Percentiles rank a stretch among this genome's conserved stretches.
Evolutionary conservation across 1,140 invertebrate genomes (phyloP).

Genomic region (Orius laevigatus): DNA sequence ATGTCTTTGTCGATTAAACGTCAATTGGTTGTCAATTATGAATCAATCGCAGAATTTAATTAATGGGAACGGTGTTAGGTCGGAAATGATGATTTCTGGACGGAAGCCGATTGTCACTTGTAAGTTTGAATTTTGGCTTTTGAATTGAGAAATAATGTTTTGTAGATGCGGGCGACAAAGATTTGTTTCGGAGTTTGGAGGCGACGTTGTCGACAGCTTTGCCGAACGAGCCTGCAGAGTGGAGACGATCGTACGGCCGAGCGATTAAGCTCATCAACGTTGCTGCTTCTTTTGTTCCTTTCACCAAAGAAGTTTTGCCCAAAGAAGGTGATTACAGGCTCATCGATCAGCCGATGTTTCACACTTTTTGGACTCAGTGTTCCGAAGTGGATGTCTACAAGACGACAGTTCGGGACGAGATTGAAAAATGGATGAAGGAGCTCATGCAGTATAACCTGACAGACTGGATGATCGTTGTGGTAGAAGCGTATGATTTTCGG

Average conservation of each 20-base stretch:
- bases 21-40: too few species aligned
- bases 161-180: constrained; percentile 74
- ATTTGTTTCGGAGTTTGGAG: constrained; percentile 69
- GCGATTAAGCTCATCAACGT: constrained; percentile 68
- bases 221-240: constrained; percentile 72
- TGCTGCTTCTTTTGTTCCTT: constrained; percentile 69
- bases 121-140: constrained; percentile 26
- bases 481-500: constrained; percentile 81
- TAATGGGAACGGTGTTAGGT: neutral
- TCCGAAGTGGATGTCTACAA: constrained; percentile 83
- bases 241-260: constrained; percentile 68
- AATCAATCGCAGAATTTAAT: neutral
- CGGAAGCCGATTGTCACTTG: constrained; percentile 39
- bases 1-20: too few species aligned
- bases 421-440: constrained; percentile 70
- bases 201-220: constrained; percentile 57
- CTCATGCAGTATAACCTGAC: constrained; percentile 55
- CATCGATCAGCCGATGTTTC: constrained; percentile 73
- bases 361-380: constrained; percentile 92
- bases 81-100: constrained; percentile 23
- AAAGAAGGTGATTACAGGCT: constrained; percentile 56
- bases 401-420: constrained; percentile 64
- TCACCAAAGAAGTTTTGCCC: constrained; percentile 49
- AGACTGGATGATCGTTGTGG: constrained; percentile 88
- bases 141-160: constrained; percentile 22